Base-by-base conservation (phyloP, 2,888 invertebrate genomes). In the Torymus auratus region DNA sequence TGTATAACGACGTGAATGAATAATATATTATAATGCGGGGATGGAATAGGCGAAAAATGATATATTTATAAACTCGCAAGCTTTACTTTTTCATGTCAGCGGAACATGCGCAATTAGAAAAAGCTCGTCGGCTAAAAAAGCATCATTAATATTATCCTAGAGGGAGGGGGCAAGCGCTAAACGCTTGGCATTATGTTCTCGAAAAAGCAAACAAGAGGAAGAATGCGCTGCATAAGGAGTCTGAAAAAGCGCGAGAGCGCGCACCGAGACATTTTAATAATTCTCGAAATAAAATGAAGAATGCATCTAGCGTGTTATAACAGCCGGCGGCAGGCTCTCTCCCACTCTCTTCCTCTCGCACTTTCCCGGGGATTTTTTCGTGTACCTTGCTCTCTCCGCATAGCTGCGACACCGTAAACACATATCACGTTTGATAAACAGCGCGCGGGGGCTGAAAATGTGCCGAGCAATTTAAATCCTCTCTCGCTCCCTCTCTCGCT, bases 371-470 rank as follows among this genome's bases (percentile, higher is more conserved):
- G 13, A 17, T 69, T 23, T 20, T 13, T 14, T 23, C 15, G 56
- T 28, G 28, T 15, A 56, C 15, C 12, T 55, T 14, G 15, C n/a
- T 13, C 5, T 64, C 14, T 71, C 64, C 41, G 68, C 61, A 64
- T 41, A 17, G 52, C 52, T 17, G 52, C 68, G 28, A 50, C 58
- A 55, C 56, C 60, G 60, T 70, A 70, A 80, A 75, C 65, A 70
- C 64, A 64, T 64, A 75, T 80, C 69, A 75, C 70, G 71, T 71
- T 77, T 80, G 77, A 82, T 80, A 77, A 80, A 80, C 73, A 77
- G 69, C 69, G 15, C 69, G 23, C 23, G 56, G 58, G 55, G 65
- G 53, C 56, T 76, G 76, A 79, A 79, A 82, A 79, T 80, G 77
- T 56, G 69, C 56, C 56, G 77, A 60, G 70, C 73, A 69, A 82